phyloP scores from a whole-genome alignment of 2,113 vertebrate genomes.

The Alligator mississippiensis region DNA sequence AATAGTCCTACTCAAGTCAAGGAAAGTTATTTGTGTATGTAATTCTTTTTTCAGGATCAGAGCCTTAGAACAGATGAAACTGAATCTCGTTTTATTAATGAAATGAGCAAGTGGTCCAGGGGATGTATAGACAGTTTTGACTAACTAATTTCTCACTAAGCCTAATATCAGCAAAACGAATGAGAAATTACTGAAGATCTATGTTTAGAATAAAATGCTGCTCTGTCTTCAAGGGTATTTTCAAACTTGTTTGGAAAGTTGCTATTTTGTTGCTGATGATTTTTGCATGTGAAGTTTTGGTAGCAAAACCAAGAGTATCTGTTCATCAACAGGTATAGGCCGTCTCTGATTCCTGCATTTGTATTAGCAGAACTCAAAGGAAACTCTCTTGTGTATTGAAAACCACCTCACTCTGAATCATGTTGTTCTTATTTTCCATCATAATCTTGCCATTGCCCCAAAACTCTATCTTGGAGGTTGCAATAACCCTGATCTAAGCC shows the following conservation, averaged over 20 bases:
- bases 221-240: not conserved
- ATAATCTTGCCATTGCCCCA: not conserved
- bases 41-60: not conserved
- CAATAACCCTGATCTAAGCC: not conserved
- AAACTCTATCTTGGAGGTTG: not conserved
- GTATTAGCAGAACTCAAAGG: not conserved
- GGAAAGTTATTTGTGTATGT: not conserved
- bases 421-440: not conserved
- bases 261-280: not conserved
- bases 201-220: not conserved
- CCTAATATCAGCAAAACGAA: not conserved
- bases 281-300: not conserved
- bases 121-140: not conserved
- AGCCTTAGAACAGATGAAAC: not conserved
- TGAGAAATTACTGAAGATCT: not conserved
- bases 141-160: not conserved
- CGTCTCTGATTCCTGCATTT: not conserved
- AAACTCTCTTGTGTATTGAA: not conserved
- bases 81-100: not conserved
- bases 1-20: not conserved
- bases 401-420: not conserved
- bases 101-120: not conserved
- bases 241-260: rapidly evolving
- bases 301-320: not conserved
- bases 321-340: not conserved